These are phyloP conservation scores for Antennarius maculatus DNA, from an alignment of 2,797 vertebrate genomes.

Conservation along the genomic window DNA sequence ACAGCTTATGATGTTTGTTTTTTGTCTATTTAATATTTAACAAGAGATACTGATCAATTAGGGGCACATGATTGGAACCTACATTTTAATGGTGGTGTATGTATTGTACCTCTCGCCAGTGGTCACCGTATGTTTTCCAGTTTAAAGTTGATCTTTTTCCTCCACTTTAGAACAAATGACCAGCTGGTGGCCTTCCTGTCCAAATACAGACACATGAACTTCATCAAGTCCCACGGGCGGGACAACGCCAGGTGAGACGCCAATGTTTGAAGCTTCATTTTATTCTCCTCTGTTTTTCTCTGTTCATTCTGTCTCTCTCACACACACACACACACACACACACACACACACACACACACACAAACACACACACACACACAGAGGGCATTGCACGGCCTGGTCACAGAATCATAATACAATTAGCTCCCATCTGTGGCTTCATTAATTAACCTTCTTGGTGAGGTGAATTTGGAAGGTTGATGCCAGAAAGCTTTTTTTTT, in stretches of 20 bases:
- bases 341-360: slow-evolving; percentile 4
- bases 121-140: slow-evolving; percentile 38
- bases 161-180: slow-evolving; percentile 89
- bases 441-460: slow-evolving; percentile 73
- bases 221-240: slow-evolving; percentile 97
- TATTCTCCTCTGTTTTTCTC: slow-evolving; percentile 11
- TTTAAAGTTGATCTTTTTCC: slow-evolving; percentile 36
- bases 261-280: slow-evolving; percentile 27
- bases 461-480: slow-evolving; percentile 48
- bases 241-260: slow-evolving; percentile 93
- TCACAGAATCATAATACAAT: slow-evolving; percentile 73
- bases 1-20: not conserved
- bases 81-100: not conserved
- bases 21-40: no score
- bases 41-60: no score
- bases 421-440: slow-evolving; percentile 72
- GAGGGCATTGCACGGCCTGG: slow-evolving; percentile 45
- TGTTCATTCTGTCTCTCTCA: slow-evolving; percentile 6
- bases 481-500: slow-evolving; percentile 28
- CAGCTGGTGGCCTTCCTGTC: slow-evolving; percentile 97
- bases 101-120: slow-evolving; percentile 2
- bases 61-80: not conserved
- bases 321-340: slow-evolving; percentile 9
- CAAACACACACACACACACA: no score
- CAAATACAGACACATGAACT: slow-evolving; percentile 96